These are phyloP conservation scores for Lissocephala sabroskyi DNA, from an alignment of 2,888 invertebrate species.

Conservation along the genomic window DNA sequence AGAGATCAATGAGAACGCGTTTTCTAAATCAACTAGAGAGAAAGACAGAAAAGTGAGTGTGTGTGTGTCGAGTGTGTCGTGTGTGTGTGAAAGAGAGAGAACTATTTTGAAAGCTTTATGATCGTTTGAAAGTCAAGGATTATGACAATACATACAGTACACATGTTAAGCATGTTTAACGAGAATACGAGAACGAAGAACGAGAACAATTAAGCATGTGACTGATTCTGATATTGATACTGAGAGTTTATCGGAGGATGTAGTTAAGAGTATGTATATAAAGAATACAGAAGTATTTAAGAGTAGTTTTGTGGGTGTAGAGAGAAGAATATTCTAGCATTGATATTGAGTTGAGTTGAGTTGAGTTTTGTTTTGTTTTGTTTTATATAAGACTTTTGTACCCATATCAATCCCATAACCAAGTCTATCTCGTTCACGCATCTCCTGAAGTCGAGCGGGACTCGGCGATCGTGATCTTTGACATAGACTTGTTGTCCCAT, in stretches of 20 bases:
- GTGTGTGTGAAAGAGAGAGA: no score
- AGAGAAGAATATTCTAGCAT: constrained; percentile 37
- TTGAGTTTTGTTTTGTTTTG: constrained; percentile 18
- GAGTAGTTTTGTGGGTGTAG: background rate
- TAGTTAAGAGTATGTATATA: constrained; percentile 47
- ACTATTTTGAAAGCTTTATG: no score
- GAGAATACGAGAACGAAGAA: constrained; percentile 15
- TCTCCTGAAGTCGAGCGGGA: constrained; percentile 74
- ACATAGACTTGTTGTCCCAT: constrained; percentile 75
- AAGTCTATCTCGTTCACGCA: constrained; percentile 74
- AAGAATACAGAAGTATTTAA: constrained; percentile 30
- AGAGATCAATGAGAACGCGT: no score
- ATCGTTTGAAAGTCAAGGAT: background rate
- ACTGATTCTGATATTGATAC: background rate
- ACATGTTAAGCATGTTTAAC: constrained; percentile 42
- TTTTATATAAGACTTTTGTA: constrained; percentile 53
- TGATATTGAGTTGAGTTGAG: constrained; percentile 42
- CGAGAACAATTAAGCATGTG: constrained; percentile 24
- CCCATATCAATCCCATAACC: constrained; percentile 73
- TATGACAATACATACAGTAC: constrained; percentile 18
- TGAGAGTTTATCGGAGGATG: constrained; percentile 31
- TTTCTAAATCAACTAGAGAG: no score
- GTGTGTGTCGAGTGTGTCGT: no score
- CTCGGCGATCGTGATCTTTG: constrained; percentile 74
- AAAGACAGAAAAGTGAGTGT: no score